These are phyloP conservation scores for Etia nguti DNA, from an alignment of 2,113 vertebrate species.

Conservation along the genomic window DNA sequence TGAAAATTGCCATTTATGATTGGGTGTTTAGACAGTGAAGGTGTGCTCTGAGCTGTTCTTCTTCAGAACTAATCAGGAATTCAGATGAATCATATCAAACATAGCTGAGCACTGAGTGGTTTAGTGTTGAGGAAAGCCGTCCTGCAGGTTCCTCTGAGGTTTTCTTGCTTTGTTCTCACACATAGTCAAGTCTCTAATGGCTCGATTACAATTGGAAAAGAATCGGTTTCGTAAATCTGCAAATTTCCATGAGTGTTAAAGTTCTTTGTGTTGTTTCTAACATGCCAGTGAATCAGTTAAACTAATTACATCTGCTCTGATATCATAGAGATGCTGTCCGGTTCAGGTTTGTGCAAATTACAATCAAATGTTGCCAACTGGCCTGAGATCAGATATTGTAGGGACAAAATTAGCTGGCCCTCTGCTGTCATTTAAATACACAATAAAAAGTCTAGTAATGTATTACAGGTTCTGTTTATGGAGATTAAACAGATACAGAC, in stretches of 20 bases:
- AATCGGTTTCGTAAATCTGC: rapidly evolving
- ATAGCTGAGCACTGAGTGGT: background rate
- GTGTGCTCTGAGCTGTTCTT: background rate
- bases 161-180: background rate
- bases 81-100: background rate
- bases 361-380: background rate
- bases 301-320: background rate
- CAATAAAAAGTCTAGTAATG: background rate
- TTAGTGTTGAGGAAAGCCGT: background rate
- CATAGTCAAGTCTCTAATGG: background rate
- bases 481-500: background rate
- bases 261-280: background rate
- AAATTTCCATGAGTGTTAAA: background rate
- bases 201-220: rapidly evolving
- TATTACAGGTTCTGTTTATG: background rate
- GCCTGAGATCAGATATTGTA: background rate
- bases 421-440: background rate
- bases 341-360: background rate
- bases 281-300: background rate
- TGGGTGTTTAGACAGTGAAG: rapidly evolving
- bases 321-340: rapidly evolving
- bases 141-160: background rate
- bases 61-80: background rate
- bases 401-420: background rate
- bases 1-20: rapidly evolving